phyloP scores from a whole-genome alignment of 2,888 invertebrate species.

The Ommatoiulus sabulosus region DNA sequence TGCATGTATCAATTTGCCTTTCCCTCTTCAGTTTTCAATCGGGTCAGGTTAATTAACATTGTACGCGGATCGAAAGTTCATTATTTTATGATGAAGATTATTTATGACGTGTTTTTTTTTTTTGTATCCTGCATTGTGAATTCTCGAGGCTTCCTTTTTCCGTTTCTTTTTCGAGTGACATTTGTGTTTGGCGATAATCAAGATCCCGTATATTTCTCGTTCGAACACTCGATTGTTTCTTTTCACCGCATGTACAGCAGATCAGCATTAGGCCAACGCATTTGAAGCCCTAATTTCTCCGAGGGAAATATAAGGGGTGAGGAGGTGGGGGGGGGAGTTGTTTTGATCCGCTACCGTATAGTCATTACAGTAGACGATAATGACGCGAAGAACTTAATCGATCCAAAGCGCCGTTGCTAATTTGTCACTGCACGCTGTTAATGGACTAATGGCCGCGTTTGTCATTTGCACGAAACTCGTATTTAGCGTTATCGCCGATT shows the following conservation, averaged over 20 bases:
- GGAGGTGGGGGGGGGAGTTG: background rate
- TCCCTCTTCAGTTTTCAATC: background rate
- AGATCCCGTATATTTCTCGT: background rate
- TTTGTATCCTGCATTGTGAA: background rate
- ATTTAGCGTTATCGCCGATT: background rate
- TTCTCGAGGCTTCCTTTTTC: background rate
- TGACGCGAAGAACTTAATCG: slow-evolving; percentile 28
- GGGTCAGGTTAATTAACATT: background rate
- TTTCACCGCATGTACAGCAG: background rate
- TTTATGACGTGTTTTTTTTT: background rate
- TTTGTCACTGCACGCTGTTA: slow-evolving; percentile 20
- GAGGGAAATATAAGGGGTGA: background rate
- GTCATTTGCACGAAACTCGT: background rate
- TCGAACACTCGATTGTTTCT: background rate
- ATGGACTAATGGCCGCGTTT: slow-evolving; percentile 14
- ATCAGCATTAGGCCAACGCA: slow-evolving; percentile 33
- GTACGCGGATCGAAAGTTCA: background rate
- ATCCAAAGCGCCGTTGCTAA: slow-evolving; percentile 27
- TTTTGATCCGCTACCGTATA: background rate
- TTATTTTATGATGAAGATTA: slow-evolving; percentile 30
- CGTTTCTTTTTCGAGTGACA: background rate
- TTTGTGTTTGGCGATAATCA: background rate
- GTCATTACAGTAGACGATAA: slow-evolving; percentile 27
- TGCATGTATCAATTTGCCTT: background rate
- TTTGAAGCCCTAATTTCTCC: background rate